These are phyloP conservation scores for Elgonia sp. DNA, from an alignment of 2,888 invertebrate genomes.

Conservation along the genomic window DNA sequence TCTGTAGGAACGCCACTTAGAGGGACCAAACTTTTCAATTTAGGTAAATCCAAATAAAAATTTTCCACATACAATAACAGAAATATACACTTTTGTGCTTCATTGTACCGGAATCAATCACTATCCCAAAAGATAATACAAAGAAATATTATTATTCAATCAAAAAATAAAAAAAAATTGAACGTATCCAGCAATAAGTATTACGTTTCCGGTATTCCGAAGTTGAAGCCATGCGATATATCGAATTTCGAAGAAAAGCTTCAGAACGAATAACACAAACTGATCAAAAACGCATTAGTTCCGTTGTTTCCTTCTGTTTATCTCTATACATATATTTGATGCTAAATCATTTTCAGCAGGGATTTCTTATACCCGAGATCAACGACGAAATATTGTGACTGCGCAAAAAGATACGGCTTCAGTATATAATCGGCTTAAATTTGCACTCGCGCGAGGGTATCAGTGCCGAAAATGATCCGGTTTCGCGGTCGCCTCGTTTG, in stretches of 20 bases:
- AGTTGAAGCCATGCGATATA: constrained; percentile 21
- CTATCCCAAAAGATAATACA: neutral
- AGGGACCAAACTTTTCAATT: no score
- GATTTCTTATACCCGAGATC: constrained; percentile 39
- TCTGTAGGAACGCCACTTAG: no score
- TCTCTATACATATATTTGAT: constrained; percentile 32
- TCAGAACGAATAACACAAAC: constrained; percentile 28
- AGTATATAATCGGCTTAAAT: constrained; percentile 47
- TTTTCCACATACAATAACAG: no score
- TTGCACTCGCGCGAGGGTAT: constrained; percentile 22
- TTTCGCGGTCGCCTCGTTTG: constrained; percentile 3
- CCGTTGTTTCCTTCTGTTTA: constrained; percentile 42
- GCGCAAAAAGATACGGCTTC: constrained; percentile 41
- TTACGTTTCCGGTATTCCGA: constrained; percentile 9
- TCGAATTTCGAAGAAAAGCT: constrained; percentile 28
- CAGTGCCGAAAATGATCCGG: constrained; percentile 6
- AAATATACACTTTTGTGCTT: no score
- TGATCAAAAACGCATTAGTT: constrained; percentile 55
- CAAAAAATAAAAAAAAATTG: neutral
- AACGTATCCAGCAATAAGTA: constrained; percentile 21
- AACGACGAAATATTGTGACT: constrained; percentile 15
- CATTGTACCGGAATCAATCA: neutral
- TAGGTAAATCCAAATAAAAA: no score
- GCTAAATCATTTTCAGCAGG: constrained; percentile 41
- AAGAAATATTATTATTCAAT: constrained; percentile 1